Base-by-base conservation (phyloP, 2,113 vertebrate species). In the Nannobrachium achirus region DNA sequence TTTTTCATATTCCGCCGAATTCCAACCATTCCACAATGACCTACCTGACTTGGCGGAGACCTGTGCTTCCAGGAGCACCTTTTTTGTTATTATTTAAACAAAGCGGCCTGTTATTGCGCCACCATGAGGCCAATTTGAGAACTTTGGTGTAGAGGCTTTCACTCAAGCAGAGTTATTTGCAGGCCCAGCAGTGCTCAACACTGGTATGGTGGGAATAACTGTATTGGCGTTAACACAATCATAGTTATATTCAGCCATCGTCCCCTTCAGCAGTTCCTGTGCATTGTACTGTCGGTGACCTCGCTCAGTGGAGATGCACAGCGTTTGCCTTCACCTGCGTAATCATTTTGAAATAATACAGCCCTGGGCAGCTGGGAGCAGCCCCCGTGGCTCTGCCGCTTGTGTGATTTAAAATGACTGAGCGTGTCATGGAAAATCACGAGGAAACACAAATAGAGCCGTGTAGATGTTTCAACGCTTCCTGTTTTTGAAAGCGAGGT, bases 361-460 rank as follows among this genome's bases (percentile, higher is more conserved):
- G 42, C 64, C 11, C 39, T 19, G 16, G 18, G 42, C 44, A 14
- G 8, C 13, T 10, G 5, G 42, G 62, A 33, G 41, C 25, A 6
- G 13, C 42, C 44, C 13, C 20, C 10, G 14, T 9, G 64, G 25
- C 2, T 42, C 19, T 33, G n/a, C 16, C 9, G 33, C 19, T 41
- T 55, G 52, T n/a, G 10, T 8, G 16, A 56, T 56, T 44, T 33
- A 13, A 45, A 56, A 56, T 18, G 52, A 46, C 52, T 16, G 5
- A 25, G 53, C 14, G 9, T 57, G 63, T 66, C 63, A 40, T 6
- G 14, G 18, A 60, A 33, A 60, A 44, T 19, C 7, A 10, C 19
- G 25, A 16, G 2, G 38, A 41, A 42, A 58, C 4, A 58, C 7
- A 33, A 58, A 58, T 19, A 6, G 25, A 16, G 9, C 8, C 11